Base-by-base conservation (phyloP, 2,113 vertebrate genomes). In the Campylomormyrus numenius region DNA sequence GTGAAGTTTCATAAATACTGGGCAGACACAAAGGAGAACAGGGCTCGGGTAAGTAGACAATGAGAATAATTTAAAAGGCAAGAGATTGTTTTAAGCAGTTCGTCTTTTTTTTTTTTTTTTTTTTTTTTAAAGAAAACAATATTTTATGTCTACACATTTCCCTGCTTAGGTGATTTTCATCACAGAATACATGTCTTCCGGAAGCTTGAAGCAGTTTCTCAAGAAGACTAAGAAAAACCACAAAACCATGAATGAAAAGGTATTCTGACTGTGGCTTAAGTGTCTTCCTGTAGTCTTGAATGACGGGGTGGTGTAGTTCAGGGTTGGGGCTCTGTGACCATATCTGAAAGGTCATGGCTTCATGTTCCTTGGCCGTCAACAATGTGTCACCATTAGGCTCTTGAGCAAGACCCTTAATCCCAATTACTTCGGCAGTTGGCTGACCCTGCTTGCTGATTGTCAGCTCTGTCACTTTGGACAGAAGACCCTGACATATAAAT, bases 201-300 rank as follows among this genome's bases (percentile, higher is more conserved):
- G 98, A 88, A 99, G 98, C 92, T 96, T 99, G 91, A 99, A 99
- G 92, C 98, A 99, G 93, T 99, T 99, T 94, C 94, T 99, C 93
- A 99, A 99, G 94, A 99, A 99, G 95, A 99, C 98, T 2, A 99
- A 99, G 96, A 99, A 99, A 95, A 99, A 99, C 93, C 98, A 99
- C 93, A 99, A 99, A 96, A 99, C 98, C 1, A 99, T 99, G 98
- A 99, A 99, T 94, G 98, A 99, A 93, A 99, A 99, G 97, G 98
- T 99, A 93, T 85, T n/a, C 42, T n/a, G 8, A n/a, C 83, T 24
- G 39, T 85, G 45, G 8, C 8, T 46, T 19, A 85, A 48, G 39
- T 46, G 21, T 46, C 19, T 85, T 85, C 42, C 39, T 46, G 21
- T 80, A 80, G 15, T 80, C 31, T 80, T 42, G 74, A 80, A 35